Conservation (phyloP, 2,797 vertebrate species). For the Cirrhinus molitorella region DNA sequence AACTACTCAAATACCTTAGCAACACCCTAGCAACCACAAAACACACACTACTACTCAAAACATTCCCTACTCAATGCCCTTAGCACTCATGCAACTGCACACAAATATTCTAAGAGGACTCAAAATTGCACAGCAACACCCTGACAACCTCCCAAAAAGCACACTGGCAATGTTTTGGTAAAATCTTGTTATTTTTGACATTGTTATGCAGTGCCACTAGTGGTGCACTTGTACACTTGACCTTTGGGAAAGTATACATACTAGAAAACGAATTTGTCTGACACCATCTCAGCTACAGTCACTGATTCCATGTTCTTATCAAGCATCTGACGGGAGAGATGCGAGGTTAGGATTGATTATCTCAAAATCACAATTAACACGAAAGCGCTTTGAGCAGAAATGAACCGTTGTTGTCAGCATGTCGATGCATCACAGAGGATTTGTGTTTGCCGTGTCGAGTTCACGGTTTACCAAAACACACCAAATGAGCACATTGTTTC, state of each 20-base stretch:
- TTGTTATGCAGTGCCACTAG: not conserved
- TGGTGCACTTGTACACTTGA: not conserved
- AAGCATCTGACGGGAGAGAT: conserved; percentile 13
- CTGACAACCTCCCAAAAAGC: not conserved
- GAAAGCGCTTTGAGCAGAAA: conserved; percentile 21
- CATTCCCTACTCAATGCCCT: not conserved
- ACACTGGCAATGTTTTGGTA: not conserved
- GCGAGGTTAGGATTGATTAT: not conserved
- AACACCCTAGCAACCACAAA: not conserved
- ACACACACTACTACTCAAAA: not conserved
- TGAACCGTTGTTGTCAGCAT: conserved; percentile 34
- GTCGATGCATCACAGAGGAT: conserved; percentile 7
- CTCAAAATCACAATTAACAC: conserved; percentile 48
- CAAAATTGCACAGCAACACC: not conserved
- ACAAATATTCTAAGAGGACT: not conserved
- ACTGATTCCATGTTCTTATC: conserved; percentile 2
- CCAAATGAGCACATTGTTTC: conserved; percentile 34
- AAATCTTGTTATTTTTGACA: not conserved
- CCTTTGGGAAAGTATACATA: conserved; percentile 7
- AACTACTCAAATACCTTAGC: too few relatives aligned
- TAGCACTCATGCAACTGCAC: not conserved
- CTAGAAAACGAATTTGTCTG: not conserved
- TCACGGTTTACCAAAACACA: conserved; percentile 39
- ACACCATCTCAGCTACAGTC: conserved; percentile 1
- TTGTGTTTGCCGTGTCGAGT: conserved; percentile 15